Conservation (phyloP, 2,113 vertebrate genomes). For the Poeciliopsis prolifica region DNA sequence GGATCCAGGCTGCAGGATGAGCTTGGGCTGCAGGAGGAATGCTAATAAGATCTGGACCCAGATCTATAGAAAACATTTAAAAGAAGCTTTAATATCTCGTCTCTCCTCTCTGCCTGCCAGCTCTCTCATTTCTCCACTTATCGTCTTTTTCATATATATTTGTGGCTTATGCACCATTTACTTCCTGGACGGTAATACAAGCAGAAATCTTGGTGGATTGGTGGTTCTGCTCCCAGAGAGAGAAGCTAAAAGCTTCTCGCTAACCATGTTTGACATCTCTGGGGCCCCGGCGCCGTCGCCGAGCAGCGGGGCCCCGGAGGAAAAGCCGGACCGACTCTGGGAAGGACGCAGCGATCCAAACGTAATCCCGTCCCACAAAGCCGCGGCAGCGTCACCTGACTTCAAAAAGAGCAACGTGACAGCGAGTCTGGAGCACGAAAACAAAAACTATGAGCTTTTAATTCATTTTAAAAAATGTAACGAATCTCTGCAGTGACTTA, state of each 20-base stretch:
- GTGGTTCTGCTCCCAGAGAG: not conserved
- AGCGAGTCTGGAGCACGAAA: not conserved
- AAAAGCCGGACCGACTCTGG: slow-evolving; percentile 3
- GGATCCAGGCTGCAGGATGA: not conserved
- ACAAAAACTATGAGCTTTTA: not conserved
- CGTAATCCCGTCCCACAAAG: slow-evolving; percentile 26
- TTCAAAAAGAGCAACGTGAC: slow-evolving; percentile 29
- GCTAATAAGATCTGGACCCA: not conserved
- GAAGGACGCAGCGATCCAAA: slow-evolving; percentile 46
- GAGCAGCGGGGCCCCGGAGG: slow-evolving; percentile 8
- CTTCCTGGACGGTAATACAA: not conserved
- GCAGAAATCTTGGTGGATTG: not conserved
- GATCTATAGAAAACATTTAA: not conserved
- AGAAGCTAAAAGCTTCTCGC: not conserved
- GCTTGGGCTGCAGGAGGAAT: not conserved
- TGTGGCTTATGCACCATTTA: not conserved
- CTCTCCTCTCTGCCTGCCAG: not conserved
- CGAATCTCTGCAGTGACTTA: not conserved
- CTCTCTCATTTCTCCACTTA: not conserved
- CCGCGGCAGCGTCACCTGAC: slow-evolving; percentile 26
- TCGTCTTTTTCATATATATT: too few species aligned
- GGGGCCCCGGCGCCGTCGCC: slow-evolving; percentile 2
- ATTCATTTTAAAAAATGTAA: not conserved
- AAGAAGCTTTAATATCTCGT: not conserved
- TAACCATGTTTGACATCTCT: slow-evolving; percentile 14